Evolutionary conservation across 2,888 invertebrate species (phyloP), one percentile per base, ranked within the genome.

Genomic region (Biston stratarius): DNA sequence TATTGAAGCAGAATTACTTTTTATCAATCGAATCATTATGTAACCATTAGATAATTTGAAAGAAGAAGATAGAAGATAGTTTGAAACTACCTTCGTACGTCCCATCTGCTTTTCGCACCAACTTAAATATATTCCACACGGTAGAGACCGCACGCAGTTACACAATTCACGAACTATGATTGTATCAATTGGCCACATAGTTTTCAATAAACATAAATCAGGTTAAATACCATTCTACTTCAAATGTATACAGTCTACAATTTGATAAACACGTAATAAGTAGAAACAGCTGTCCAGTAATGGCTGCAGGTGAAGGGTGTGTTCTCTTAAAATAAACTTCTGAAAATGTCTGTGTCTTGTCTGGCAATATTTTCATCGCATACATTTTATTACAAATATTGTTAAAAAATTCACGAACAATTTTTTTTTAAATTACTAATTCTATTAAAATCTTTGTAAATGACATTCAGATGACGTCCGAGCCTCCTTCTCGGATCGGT

Each of bases 111-210:
- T 9, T 38, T 38, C 38, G 38, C 9, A 38, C 6, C 38, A 6
- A 9, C 38, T 38, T 6, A 6, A 6, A 38, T 6, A 38, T 38
- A 38, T 38, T 38, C 38, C 38, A 38, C 38, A 38, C 38, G 6
- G 38, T 38, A 38, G 3, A 9, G 38, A 38, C 38, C 9, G 38
- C 9, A 38, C 38, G 38, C 38, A 38, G 56, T 44, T 52, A 40
- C n/a, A 24, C 49, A 67, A 59, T 57, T 53, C 48, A 33, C 60
- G 15, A 52, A 52, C 51, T 15, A 72, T 83, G 81, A 87, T 87
- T 85, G 85, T 75, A 77, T 81, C 84, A 87, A 88, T 87, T 87
- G 85, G 71, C 64, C 68, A 61, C 74, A 74, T 74, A n/a, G 69
- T 61, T 69, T 64, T 67, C 76, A 79, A 78, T 80, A 63, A 77